Conservation (phyloP, 2,797 vertebrate genomes). For the Helarctos malayanus region DNA sequence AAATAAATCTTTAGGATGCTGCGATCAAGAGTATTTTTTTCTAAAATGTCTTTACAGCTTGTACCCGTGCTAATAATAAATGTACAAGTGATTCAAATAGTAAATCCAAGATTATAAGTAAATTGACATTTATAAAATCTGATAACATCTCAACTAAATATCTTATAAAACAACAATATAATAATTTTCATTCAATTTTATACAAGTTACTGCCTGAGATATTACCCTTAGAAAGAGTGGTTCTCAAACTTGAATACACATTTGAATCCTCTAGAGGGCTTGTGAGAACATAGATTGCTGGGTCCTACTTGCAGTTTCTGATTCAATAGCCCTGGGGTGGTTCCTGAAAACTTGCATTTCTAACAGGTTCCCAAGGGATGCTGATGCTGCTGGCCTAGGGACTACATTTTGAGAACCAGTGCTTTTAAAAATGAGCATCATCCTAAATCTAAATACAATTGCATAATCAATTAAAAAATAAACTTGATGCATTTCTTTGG, state of each 20-base stretch:
- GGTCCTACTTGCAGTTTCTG: neutral
- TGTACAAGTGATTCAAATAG: conserved; percentile 40
- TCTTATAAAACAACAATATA: conserved; percentile 20
- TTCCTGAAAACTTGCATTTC: neutral
- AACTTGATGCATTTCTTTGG: neutral
- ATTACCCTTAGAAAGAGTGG: conserved; percentile 30
- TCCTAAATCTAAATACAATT: conserved; percentile 50
- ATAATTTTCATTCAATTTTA: conserved; percentile 47
- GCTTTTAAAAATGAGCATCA: conserved; percentile 32
- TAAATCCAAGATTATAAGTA: conserved; percentile 42
- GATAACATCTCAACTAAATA: conserved; percentile 1
- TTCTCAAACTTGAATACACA: conserved; percentile 2
- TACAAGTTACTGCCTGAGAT: conserved; percentile 19
- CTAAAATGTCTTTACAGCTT: conserved; percentile 18
- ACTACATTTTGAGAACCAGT: neutral
- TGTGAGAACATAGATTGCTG: neutral
- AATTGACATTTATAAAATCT: conserved; percentile 1
- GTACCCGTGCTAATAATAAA: conserved; percentile 31
- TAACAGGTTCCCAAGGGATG: neutral
- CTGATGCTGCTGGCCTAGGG: neutral
- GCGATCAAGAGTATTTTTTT: neutral
- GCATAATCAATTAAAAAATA: conserved; percentile 47
- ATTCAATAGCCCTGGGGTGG: neutral
- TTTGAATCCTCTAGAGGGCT: neutral
- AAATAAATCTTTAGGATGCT: conserved; percentile 33